Base-by-base conservation (phyloP, 2,888 invertebrate genomes). In the Eudasyphora cyanicolor region DNA sequence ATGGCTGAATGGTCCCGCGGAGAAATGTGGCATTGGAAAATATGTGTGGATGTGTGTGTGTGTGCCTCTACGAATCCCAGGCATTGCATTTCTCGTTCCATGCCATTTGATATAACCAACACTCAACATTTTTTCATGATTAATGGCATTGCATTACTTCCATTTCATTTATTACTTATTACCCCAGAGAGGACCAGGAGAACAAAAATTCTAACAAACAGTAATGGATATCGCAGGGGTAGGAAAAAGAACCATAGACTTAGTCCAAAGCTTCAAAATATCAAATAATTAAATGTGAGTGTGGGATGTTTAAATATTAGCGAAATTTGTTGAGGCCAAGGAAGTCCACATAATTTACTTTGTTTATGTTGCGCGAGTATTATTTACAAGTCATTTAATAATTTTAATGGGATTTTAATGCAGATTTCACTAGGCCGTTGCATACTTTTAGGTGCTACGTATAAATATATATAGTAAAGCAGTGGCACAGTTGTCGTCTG, bases 81-180 rank as follows among this genome's bases (percentile, higher is more conserved):
- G n/a, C 45, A 45, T 14, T 45, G 4, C 38, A 38, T 38, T 12
- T 38, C 8, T 14, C 38, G 8, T 38, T n/a, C n/a, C n/a, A n/a
- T n/a, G 32, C 32, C 32, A 32, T n/a, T n/a, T n/a, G n/a, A n/a
- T n/a, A n/a, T n/a, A n/a, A n/a, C 32, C 32, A 32, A 32, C 32
- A 45, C 17, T 17, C 35, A 62, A 35, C 32, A 62, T 32, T 62
- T 19, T 14, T 67, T 49, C 14, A 51, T 71, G 70, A 71, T 69
- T 69, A 69, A 69, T 71, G 70, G 51, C 51, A 51, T 19, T 51
- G 19, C 54, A 71, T 71, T 71, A 71, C 70, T 71, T 54, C 19
- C 70, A 54, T 71, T 51, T 71, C 70, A 71, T 51, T 71, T 71
- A 49, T 71, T 71, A 19, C 51, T 8, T 64, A 64, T 64, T 64